Conservation (phyloP, 2,888 invertebrate genomes). For the Catocala nupta region DNA sequence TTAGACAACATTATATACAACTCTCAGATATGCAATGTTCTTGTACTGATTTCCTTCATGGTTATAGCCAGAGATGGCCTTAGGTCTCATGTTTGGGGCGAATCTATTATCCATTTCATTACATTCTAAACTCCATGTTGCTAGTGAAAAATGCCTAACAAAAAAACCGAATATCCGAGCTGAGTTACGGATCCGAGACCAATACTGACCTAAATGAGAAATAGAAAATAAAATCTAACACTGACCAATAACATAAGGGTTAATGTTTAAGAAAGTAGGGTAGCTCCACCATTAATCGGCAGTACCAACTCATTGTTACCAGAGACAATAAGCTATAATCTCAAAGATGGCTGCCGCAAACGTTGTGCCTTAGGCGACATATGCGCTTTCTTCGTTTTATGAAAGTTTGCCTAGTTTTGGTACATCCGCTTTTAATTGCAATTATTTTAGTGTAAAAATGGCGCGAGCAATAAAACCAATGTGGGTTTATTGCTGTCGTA, state of each 20-base stretch:
- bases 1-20: no score
- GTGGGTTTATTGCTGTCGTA: conserved; percentile 14
- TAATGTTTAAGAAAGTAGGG: conserved; percentile 52
- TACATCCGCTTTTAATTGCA: conserved; percentile 38
- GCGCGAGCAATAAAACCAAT: conserved; percentile 18
- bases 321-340: conserved; percentile 62
- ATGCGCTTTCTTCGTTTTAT: conserved; percentile 46
- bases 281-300: conserved; percentile 44
- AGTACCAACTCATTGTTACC: conserved; percentile 49
- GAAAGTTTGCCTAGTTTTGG: conserved; percentile 49
- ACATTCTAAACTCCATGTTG: no score
- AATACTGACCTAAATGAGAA: no score
- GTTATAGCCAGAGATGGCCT: no score
- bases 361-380: conserved; percentile 41
- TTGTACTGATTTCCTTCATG: no score
- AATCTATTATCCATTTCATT: no score
- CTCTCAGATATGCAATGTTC: no score
- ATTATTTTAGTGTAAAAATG: conserved; percentile 23
- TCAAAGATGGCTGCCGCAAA: conserved; percentile 50
- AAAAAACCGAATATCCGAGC: no score
- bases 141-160: no score
- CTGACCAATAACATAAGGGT: conserved; percentile 6
- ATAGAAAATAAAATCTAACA: no score
- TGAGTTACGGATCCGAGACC: no score
- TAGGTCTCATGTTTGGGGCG: no score